Evolutionary conservation across 2,113 vertebrate genomes (phyloP).

Genomic region (Eonycteris spelaea): DNA sequence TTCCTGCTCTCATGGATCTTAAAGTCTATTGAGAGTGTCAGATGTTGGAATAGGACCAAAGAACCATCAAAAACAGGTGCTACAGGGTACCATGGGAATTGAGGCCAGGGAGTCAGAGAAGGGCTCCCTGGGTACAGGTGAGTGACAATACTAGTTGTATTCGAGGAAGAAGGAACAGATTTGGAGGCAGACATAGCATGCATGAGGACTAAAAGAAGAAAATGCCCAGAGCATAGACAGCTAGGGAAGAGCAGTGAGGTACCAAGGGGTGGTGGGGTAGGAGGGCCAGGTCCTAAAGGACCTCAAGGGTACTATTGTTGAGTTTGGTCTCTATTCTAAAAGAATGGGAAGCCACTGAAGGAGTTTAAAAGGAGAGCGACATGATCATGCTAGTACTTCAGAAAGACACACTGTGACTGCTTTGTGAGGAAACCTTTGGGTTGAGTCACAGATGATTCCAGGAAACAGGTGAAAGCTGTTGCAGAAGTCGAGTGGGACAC

Average conservation of each 20-base stretch:
- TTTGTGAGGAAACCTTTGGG: not conserved
- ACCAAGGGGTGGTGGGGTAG: not conserved
- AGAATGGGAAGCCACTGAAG: not conserved
- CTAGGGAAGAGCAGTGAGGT: not conserved
- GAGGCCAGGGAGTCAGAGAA: not conserved
- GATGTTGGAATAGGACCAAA: not conserved
- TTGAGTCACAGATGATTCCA: not conserved
- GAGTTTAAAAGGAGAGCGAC: not conserved
- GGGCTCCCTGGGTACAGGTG: not conserved
- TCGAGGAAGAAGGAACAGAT: not conserved
- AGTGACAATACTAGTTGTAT: not conserved
- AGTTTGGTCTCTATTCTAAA: not conserved
- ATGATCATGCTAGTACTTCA: not conserved
- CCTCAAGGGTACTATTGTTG: not conserved
- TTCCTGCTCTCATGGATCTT: not conserved
- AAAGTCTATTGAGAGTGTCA: not conserved
- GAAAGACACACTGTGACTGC: not conserved
- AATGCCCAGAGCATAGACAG: not conserved
- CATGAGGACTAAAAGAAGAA: not conserved
- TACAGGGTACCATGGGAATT: not conserved
- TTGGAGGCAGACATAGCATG: not conserved
- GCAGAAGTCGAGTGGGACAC: not conserved
- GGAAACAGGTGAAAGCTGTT: not conserved
- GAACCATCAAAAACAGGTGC: not conserved
- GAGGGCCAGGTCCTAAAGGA: not conserved